Base-by-base conservation (phyloP, 1,140 invertebrate species). In the Hylaeus anthracinus region DNA sequence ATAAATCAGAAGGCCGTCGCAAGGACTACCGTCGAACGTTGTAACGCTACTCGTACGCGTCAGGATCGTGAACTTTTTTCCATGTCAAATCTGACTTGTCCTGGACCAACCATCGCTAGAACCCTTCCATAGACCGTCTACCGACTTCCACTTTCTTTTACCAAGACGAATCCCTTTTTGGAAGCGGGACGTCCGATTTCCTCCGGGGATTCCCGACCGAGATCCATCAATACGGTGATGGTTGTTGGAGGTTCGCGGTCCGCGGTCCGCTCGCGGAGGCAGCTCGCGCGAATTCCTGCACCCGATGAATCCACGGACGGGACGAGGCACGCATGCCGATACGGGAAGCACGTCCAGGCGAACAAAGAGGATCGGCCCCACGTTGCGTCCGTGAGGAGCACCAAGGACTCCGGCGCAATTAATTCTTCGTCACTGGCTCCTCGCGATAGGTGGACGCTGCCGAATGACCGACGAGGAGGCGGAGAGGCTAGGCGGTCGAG, bases 391-490 rank as follows among this genome's bases (percentile, higher is more conserved):
- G 73, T 81, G 79, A 86, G 84, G 72, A 86, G 73, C 84, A 80
- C 83, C 83, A 86, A 86, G 85, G 85, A 85, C 83, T 86, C 71
- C 39, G 83, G 79, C 51, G 85, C 85, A 86, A 86, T 86, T 86
- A 86, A 86, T 86, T 86, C 83, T 86, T 86, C 85, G 85, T 85
- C 83, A 85, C 79, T 82, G 83, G 56, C 83, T 85, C 74, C 26
- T 58, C 26, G 51, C 63, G 73, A 76, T 58, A 51, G 72, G 61
- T 67, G 79, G 78, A 83, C 81, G 69, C 56, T 45, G 9, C 26
- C 43, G 74, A 75, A 56, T 43, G 79, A 72, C 55, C 60, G 83
- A 85, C 10, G 65, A 53, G 72, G 79, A 81, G 48, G 26, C 48
- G 56, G 15, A 45, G 63, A 64, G 15, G 12, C 5, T 51, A 64